A percentile compares a stretch with the other conserved stretches of the same genome.
phyloP scores from a whole-genome alignment of 2,113 vertebrate species.

The Muntiacus muntjak region DNA sequence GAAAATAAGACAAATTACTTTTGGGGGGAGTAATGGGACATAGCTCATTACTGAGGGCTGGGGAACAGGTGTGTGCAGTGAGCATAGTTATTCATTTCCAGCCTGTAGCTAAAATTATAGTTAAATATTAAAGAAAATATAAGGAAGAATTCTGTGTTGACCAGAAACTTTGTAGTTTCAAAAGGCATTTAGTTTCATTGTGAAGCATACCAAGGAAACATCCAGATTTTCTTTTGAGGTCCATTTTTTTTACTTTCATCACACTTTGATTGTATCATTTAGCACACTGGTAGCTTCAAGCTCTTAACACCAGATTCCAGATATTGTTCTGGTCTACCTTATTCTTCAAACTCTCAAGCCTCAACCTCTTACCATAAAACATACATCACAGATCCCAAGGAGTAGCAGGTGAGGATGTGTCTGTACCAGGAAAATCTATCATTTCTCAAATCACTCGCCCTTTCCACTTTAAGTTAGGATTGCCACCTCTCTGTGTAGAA shows the following conservation, averaged over 20 bases:
- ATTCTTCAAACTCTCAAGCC: neutral
- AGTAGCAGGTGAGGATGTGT: neutral
- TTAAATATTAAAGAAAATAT: conserved; percentile 64
- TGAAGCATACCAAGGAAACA: neutral
- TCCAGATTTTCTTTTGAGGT: neutral
- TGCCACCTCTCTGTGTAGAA: neutral
- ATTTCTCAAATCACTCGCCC: neutral
- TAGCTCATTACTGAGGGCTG: neutral
- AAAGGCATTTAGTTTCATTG: neutral
- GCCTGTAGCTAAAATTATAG: neutral
- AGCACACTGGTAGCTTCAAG: neutral
- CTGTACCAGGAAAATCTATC: neutral
- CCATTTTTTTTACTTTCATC: neutral
- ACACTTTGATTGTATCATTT: neutral
- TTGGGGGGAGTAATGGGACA: neutral
- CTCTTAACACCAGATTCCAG: neutral
- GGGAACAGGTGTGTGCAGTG: neutral
- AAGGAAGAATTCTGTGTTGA: conserved; percentile 27
- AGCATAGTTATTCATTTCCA: conserved; percentile 22
- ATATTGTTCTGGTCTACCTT: neutral
- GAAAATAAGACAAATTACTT: conserved; percentile 8
- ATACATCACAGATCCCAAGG: neutral
- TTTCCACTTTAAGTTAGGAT: neutral
- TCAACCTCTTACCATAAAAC: neutral
- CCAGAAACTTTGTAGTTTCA: neutral